phyloP scores from a whole-genome alignment of 2,888 invertebrate genomes.

The Eupithecia pulchellata region DNA sequence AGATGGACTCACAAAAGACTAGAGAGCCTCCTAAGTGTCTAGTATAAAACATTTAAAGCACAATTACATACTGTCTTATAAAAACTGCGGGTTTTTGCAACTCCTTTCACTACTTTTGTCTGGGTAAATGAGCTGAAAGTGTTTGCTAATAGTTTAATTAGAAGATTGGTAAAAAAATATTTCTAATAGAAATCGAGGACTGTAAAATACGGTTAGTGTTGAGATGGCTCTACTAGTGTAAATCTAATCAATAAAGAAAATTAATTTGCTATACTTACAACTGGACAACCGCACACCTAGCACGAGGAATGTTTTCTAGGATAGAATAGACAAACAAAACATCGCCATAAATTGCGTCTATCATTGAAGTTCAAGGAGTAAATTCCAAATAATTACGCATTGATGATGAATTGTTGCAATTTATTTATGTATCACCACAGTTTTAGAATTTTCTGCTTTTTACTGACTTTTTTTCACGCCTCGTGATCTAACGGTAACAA shows the following conservation, averaged over 20 bases:
- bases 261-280: background rate
- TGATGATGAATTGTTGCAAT: no score
- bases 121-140: constrained; percentile 28
- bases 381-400: no score
- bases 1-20: constrained; percentile 22
- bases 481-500: background rate
- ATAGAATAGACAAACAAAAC: no score
- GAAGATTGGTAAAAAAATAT: constrained; percentile 20
- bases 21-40: constrained; percentile 27
- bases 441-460: background rate
- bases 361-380: no score
- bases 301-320: no score
- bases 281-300: no score
- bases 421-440: no score
- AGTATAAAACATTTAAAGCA: constrained; percentile 31
- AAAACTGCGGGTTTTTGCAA: constrained; percentile 27
- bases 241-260: background rate
- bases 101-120: constrained; percentile 37
- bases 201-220: background rate
- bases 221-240: background rate
- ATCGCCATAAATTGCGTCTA: no score
- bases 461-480: no score
- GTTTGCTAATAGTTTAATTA: constrained; percentile 36
- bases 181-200: constrained; percentile 7
- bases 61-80: constrained; percentile 32